Percentiles rank a stretch among this genome's conserved stretches.
These are phyloP conservation scores for Odontamblyopus lacepedii DNA, from an alignment of 2,797 vertebrate species.

Conservation along the genomic window DNA sequence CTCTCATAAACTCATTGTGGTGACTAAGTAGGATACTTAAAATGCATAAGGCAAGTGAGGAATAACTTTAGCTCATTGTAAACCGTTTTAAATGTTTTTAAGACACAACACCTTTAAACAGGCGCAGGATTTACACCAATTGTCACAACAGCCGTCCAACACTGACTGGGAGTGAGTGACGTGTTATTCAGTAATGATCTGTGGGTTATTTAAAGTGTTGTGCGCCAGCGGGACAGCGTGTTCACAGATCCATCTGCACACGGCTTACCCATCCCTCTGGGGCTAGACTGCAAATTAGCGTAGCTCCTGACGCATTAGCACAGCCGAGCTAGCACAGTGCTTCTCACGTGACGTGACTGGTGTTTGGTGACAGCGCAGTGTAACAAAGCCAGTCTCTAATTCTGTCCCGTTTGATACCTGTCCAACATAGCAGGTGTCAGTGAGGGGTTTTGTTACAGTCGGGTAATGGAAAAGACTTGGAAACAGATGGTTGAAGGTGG, in stretches of 20 bases:
- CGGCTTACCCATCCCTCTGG: conserved; percentile 49
- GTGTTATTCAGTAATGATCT: conserved; percentile 49
- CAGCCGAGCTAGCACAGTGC: conserved; percentile 53
- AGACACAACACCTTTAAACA: too few relatives aligned
- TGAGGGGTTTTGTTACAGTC: not conserved
- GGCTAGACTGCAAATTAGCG: conserved; percentile 63
- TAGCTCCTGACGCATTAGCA: conserved; percentile 60
- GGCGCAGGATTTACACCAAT: too few relatives aligned
- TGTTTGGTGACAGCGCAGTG: conserved; percentile 35
- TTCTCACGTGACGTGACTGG: conserved; percentile 46
- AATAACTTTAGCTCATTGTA: too few relatives aligned
- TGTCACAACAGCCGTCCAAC: not conserved
- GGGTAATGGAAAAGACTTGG: not conserved
- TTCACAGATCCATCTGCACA: conserved; percentile 61
- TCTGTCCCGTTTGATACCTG: conserved; percentile 26
- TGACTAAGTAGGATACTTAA: too few relatives aligned
- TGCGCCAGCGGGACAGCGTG: conserved; percentile 49
- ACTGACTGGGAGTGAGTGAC: conserved; percentile 50
- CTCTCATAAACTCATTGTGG: too few relatives aligned
- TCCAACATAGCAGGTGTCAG: conserved; percentile 8
- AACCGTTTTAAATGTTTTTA: too few relatives aligned
- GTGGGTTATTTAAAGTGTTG: conserved; percentile 53
- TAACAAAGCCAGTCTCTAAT: conserved; percentile 40
- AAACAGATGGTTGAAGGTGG: not conserved
- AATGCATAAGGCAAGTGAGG: too few relatives aligned